Base-by-base conservation (phyloP, 2,888 invertebrate genomes). In the Tetragonisca angustula region DNA sequence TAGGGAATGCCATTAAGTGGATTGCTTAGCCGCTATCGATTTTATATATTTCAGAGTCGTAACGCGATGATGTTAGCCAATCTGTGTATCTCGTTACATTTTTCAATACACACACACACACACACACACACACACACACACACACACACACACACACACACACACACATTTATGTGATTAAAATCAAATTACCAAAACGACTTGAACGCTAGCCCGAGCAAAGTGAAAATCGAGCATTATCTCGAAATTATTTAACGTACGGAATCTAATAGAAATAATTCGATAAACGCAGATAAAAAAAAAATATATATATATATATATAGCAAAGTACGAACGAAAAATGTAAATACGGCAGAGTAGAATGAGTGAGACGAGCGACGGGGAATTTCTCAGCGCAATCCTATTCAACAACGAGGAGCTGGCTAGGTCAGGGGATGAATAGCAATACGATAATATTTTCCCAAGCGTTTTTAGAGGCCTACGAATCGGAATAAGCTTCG, bases 1-100 rank as follows among this genome's bases (percentile, higher is more conserved):
- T 89, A 86, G 86, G 76, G 87, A 89, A 89, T 88, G 85, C 89
- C 85, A 86, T 89, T 89, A 89, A 88, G 88, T 86, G 88, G 85
- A 89, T 89, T 89, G 89, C 87, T 83, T 83, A 69, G 87, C 50
- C 79, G 67, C 68, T 89, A 89, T 89, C 89, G 89, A 89, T 89
- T 87, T 88, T 84, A 65, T 76, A 69, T 80, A 64, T 76, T 87
- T 82, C 80, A 79, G 74, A 78, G 62, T 64, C n/a, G 81, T 76
- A 81, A 79, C 79, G 78, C 74, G 43, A 36, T 79, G 83, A 89
- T 89, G 88, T 83, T 83, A 78, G 81, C 74, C 81, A 81, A 85
- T 82, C 77, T 78, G 54, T 81, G 73, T 76, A 75, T 68, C 69
- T 68, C 68, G 50, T 50, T 65, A 24, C 54, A 24, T 65, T 69